These are phyloP conservation scores for Zophobas atratus DNA, from an alignment of 1,140 invertebrate genomes.

Conservation along the genomic window DNA sequence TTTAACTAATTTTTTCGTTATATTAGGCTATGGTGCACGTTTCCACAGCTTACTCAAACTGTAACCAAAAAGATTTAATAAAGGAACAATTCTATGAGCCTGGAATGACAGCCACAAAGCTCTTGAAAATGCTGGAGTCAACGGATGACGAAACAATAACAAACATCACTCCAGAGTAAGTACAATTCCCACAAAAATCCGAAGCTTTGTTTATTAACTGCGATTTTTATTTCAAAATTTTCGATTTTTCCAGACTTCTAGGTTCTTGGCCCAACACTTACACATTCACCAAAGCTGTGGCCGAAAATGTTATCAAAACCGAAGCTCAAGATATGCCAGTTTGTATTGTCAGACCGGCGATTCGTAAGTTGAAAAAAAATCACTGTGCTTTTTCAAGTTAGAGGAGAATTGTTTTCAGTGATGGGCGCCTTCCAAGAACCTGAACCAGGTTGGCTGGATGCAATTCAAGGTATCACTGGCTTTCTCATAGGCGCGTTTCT, in stretches of 20 bases:
- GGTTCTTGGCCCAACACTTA: constrained; percentile 81
- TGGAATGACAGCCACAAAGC: too few relatives aligned
- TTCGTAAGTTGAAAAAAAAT: constrained; percentile 70
- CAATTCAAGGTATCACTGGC: not conserved
- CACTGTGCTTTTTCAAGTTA: not conserved
- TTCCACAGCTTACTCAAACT: too few relatives aligned
- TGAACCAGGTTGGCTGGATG: constrained; percentile 9
- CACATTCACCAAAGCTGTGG: constrained; percentile 80
- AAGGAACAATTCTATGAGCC: too few relatives aligned
- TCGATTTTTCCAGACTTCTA: constrained; percentile 66
- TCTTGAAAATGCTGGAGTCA: too few relatives aligned
- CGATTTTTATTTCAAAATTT: too few relatives aligned
- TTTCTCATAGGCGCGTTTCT: not conserved
- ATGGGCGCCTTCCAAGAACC: not conserved
- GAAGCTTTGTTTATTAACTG: too few relatives aligned
- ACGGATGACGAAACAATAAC: too few relatives aligned
- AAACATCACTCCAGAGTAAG: too few relatives aligned
- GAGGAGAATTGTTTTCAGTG: not conserved
- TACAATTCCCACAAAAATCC: too few relatives aligned
- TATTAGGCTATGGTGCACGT: too few relatives aligned
- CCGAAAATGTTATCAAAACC: constrained; percentile 75
- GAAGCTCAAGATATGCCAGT: constrained; percentile 74
- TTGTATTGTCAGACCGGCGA: constrained; percentile 85
- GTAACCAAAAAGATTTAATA: too few relatives aligned
- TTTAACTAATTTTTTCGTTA: too few relatives aligned